Conservation (phyloP, 2,888 invertebrate genomes). For the Rhingia rostrata region DNA sequence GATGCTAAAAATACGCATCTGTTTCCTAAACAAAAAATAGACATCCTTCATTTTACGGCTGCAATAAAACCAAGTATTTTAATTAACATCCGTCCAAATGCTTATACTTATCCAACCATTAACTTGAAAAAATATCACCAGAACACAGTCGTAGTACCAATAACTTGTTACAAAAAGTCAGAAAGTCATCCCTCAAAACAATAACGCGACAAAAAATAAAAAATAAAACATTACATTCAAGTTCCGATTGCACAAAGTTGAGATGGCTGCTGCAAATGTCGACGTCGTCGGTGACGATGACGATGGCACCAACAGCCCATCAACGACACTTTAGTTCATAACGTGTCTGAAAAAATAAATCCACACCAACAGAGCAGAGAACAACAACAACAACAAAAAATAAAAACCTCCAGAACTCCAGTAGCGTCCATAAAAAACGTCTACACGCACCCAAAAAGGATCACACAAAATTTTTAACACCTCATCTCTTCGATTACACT, state of each 20-base stretch:
- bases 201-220: neutral
- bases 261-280: slow-evolving; percentile 37
- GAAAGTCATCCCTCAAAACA: neutral
- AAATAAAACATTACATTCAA: slow-evolving; percentile 26
- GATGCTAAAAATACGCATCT: no score
- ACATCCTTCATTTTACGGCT: no score
- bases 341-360: slow-evolving; percentile 68
- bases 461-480: slow-evolving; percentile 74
- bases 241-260: slow-evolving; percentile 43
- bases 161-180: neutral
- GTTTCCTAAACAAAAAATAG: no score
- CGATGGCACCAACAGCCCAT: slow-evolving; percentile 47
- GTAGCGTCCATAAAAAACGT: slow-evolving; percentile 72
- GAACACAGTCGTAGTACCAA: neutral
- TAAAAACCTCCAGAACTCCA: slow-evolving; percentile 48
- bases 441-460: slow-evolving; percentile 74
- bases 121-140: neutral
- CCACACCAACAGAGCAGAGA: slow-evolving; percentile 49
- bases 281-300: slow-evolving; percentile 11
- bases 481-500: slow-evolving; percentile 74
- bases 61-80: no score
- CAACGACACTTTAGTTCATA: slow-evolving; percentile 54
- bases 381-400: slow-evolving; percentile 46
- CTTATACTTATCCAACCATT: neutral
- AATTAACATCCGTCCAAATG: no score